Evolutionary conservation across 2,888 invertebrate species (phyloP).

Genomic region (Thereva unica): DNA sequence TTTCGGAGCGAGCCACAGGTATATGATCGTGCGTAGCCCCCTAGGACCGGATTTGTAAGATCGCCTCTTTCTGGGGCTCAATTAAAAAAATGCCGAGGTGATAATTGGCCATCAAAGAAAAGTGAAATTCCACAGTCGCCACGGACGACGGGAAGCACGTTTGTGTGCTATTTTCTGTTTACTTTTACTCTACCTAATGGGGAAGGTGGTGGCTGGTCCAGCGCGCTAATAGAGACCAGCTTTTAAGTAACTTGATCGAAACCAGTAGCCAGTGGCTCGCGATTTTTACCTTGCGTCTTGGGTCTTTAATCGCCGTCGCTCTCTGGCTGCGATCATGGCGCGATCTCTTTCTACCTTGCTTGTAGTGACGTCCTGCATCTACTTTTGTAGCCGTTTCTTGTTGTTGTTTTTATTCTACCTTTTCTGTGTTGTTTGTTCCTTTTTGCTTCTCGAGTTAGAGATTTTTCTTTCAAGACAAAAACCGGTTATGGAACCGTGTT

Average conservation of each 20-base stretch:
- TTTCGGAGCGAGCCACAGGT: constrained; percentile 29
- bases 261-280: constrained; percentile 22
- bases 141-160: constrained; percentile 13
- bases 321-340: not conserved
- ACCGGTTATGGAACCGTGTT: constrained; percentile 25
- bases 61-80: no score
- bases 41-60: no score
- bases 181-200: constrained; percentile 12
- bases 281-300: constrained; percentile 9
- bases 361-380: constrained; percentile 21
- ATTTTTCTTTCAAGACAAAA: constrained; percentile 29
- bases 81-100: not conserved
- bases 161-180: constrained; percentile 26
- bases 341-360: not conserved
- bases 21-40: not conserved
- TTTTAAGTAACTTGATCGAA: constrained; percentile 3
- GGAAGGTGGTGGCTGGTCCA: not conserved
- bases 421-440: constrained; percentile 2
- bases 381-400: constrained; percentile 24
- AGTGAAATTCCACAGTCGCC: constrained; percentile 23
- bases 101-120: constrained; percentile 16
- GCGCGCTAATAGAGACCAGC: constrained; percentile 3
- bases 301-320: not conserved
- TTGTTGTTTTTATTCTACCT: not conserved
- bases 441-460: constrained; percentile 1